Evolutionary conservation across 2,113 vertebrate genomes (phyloP).

Genomic region (Casuarius casuarius): DNA sequence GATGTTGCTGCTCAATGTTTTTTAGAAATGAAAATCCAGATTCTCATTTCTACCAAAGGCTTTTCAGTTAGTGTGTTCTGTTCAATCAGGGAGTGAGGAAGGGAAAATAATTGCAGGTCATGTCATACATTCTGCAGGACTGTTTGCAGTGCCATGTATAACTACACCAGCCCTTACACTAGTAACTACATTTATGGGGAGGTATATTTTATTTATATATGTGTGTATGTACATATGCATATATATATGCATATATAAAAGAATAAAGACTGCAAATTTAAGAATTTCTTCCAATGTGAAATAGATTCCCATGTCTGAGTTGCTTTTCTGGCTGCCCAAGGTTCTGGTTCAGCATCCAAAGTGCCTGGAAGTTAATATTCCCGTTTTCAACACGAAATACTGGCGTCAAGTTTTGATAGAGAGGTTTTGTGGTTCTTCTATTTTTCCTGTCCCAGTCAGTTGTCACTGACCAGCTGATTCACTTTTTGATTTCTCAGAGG

Average conservation of each 20-base stretch:
- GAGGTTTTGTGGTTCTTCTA: neutral
- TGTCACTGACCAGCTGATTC: neutral
- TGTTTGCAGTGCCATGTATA: neutral
- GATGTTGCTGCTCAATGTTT: neutral
- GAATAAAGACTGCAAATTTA: neutral
- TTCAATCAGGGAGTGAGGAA: neutral
- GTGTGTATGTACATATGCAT: neutral
- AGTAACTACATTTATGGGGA: no score
- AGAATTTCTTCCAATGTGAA: neutral
- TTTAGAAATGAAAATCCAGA: neutral
- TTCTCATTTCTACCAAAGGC: neutral
- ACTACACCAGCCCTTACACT: fast-evolving
- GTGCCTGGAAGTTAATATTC: neutral
- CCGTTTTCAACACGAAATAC: neutral
- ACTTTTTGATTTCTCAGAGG: neutral
- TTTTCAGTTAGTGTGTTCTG: no score
- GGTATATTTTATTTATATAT: neutral
- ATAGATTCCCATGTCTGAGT: neutral
- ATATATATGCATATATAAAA: neutral
- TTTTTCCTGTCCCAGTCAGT: neutral
- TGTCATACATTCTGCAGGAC: neutral
- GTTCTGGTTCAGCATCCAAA: neutral
- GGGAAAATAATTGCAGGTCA: no score
- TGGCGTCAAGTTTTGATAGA: neutral
- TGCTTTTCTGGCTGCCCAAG: neutral